Base-by-base conservation (phyloP, 2,797 vertebrate species). In the Zalophus californianus region DNA sequence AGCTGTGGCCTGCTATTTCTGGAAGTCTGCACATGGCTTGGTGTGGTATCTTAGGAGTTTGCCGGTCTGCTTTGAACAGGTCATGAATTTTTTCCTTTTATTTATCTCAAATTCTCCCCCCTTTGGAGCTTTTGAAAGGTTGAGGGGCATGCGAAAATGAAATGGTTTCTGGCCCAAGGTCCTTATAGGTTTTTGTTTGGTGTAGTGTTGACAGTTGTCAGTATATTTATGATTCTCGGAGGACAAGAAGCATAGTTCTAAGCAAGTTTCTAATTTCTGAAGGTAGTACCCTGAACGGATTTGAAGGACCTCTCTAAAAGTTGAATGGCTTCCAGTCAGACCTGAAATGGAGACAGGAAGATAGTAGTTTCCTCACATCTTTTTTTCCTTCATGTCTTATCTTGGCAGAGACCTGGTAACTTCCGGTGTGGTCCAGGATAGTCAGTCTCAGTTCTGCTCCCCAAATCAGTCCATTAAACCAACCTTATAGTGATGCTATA, bases 161-260 rank as follows among this genome's bases (percentile, higher is more conserved):
- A 92, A 64, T 78, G 52, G 20, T 73, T 91, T 87, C 27, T 84
- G 91, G 58, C 38, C 48, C 9, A 38, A 86, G 11, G 41, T 83
- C 15, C 10, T 72, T 35, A 86, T 73, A 56, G 5, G 8, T 41
- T 92, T 91, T 89, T 93, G 44, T 62, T n/a, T 13, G 20, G 1
- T 94, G n/a, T n/a, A 16, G 77, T 84, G 20, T 86, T 93, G 48
- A 84, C 62, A 70, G 38, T 89, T 90, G n/a, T 35, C 82, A 88
- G 32, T 62, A 23, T 85, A 58, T 54, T 95, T 97, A 38, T 87
- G 44, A 72, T 96, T 85, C 83, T 87, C 25, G 52, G 56, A 87
- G 38, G 38, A 85, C 54, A 79, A 60, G 68, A 95, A 95, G 23
- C 7, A 32, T 64, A 90, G 73, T 89, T 88, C 56, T 86, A 54